A percentile compares a stretch with the other conserved stretches of the same genome.
Evolutionary conservation across 2,113 vertebrate species (phyloP).

Genomic region (Myodes glareolus): DNA sequence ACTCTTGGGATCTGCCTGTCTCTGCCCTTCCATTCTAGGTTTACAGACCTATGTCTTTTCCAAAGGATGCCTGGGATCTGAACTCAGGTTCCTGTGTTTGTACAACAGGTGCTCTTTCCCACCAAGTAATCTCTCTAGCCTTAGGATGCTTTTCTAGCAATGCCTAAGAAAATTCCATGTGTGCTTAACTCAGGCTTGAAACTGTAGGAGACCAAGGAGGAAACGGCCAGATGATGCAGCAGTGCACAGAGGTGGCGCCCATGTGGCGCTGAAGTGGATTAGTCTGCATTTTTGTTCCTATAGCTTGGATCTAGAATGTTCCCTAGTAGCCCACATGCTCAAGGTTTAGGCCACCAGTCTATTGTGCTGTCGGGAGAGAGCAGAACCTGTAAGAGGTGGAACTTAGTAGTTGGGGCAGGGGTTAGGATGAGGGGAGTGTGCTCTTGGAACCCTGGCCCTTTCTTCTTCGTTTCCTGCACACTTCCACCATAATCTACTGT

Average conservation of each 20-base stretch:
- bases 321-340: too few relatives aligned
- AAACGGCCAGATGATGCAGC: not conserved
- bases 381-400: not conserved
- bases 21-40: not conserved
- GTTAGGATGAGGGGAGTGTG: too few relatives aligned
- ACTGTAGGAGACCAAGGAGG: not conserved
- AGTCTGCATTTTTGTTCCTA: not conserved
- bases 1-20: not conserved
- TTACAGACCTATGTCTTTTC: not conserved
- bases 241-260: not conserved
- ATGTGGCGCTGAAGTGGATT: not conserved
- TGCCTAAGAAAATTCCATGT: not conserved
- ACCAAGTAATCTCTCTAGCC: too few relatives aligned
- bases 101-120: too few relatives aligned
- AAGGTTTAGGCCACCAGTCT: not conserved
- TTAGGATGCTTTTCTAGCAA: constrained; percentile 15
- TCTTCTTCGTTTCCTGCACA: not conserved
- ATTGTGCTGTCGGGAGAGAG: too few relatives aligned
- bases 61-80: too few relatives aligned
- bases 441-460: not conserved
- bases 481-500: not conserved
- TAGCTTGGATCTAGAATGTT: not conserved
- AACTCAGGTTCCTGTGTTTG: not conserved
- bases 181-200: not conserved
- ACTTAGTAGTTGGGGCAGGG: not conserved